Conservation (phyloP, 2,888 invertebrate species). For the Leptura quadrifasciata region DNA sequence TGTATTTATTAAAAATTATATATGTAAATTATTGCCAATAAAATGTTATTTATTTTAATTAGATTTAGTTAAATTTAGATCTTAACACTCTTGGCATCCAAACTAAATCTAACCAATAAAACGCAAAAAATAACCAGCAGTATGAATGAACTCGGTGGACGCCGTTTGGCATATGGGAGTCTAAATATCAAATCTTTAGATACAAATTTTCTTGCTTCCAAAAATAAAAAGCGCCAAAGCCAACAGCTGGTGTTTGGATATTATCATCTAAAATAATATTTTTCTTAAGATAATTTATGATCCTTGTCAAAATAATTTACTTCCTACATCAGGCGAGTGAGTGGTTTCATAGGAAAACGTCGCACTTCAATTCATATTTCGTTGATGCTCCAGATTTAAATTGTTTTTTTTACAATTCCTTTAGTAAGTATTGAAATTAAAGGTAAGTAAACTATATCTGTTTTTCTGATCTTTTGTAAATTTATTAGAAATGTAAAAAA, state of each 20-base stretch:
- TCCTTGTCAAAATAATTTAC: neutral
- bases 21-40: slow-evolving; percentile 64
- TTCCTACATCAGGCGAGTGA: neutral
- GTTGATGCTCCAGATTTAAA: neutral
- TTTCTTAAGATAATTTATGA: slow-evolving; percentile 20
- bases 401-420: neutral
- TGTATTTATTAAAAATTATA: slow-evolving; percentile 60
- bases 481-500: no score
- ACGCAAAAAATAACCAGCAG: slow-evolving; percentile 56
- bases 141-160: slow-evolving; percentile 62
- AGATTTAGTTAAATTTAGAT: slow-evolving; percentile 54
- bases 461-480: no score
- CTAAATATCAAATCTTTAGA: slow-evolving; percentile 54
- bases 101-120: slow-evolving; percentile 57
- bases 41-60: slow-evolving; percentile 63
- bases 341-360: neutral
- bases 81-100: slow-evolving; percentile 58
- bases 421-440: no score
- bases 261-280: slow-evolving; percentile 22
- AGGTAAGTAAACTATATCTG: no score
- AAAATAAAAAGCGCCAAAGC: slow-evolving; percentile 18
- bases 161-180: slow-evolving; percentile 43
- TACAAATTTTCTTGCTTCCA: slow-evolving; percentile 43
- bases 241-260: slow-evolving; percentile 22
- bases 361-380: neutral